Evolutionary conservation across 92 coral and sea anemone species (phyloP), one percentile per base, ranked within the genome.

Genomic region (Actinernus sp.): DNA sequence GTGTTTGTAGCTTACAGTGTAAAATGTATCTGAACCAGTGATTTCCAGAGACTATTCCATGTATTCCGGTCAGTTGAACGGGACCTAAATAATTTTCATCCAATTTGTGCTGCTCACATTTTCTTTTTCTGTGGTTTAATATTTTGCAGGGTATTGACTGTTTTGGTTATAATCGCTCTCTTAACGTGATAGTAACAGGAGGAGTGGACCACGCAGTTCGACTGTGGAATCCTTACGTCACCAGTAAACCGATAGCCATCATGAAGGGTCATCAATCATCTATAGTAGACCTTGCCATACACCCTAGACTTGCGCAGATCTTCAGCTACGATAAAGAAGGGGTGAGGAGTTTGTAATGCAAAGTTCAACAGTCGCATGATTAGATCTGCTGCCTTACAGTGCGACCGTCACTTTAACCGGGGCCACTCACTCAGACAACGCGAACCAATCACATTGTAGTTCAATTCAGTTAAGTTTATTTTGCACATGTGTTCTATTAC

Each of bases 191-290:
- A 18, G 91, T 87, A 20, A 89, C 96, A 3, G 98, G 98, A 0
- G 98, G 96, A 26, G 92, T 93, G 28, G 98, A 93, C 49, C 96
- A 93, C 61, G 91, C 89, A n/a, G 96, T 93, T 18, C 96, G 98
- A 0, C 41, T 93, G 69, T 93, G 98, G 98, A 88, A 93, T 64
- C 96, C 96, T 67, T 93, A 93, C 69, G 98, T 93, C 38, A 93
- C 98, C 7, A 65, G 67, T 53, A 93, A 93, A 49, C 98, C 98
- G 13, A 75, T 93, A 23, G 98, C 98, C 30, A 77, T 86, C 30
- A 84, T 93, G 83, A 93, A 84, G 62, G 97, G 98, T 3, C 98
- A 93, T 25, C 89, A 85, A 56, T 84, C 98, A 4, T 87, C 93
- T 19, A 81, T 93, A 23, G 77, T 93, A 20, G 98, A 93, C 63